Evolutionary conservation across 2,797 vertebrate species (phyloP).

Genomic region (Rhinophrynus dorsalis): DNA sequence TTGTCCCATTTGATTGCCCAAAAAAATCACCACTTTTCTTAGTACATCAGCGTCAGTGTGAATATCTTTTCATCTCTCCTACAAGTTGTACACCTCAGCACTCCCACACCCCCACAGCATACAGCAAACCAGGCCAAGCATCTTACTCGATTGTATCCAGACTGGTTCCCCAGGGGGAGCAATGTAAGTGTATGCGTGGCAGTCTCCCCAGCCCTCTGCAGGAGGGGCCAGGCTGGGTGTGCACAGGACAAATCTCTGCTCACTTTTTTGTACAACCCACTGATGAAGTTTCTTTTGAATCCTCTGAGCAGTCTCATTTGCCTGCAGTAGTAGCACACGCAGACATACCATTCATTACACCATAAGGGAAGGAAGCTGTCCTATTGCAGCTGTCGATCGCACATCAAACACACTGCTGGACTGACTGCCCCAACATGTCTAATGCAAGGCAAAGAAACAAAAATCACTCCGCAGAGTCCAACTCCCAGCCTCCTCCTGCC

Average conservation of each 20-base stretch:
- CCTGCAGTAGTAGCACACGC: background rate
- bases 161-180: background rate
- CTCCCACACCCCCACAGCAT: background rate
- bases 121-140: background rate
- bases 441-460: conserved; percentile 33
- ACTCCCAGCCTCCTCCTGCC: background rate
- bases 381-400: background rate
- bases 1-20: too few relatives aligned
- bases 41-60: too few relatives aligned
- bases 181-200: conserved; percentile 36
- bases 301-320: background rate
- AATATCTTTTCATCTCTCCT: too few relatives aligned
- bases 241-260: background rate
- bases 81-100: conserved; percentile 20
- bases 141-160: background rate
- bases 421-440: conserved; percentile 1
- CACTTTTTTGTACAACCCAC: conserved; percentile 1
- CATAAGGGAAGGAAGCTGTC: background rate
- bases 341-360: conserved; percentile 3
- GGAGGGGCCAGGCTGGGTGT: conserved; percentile 36
- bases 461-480: background rate
- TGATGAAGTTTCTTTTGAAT: background rate
- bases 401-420: background rate
- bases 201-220: conserved; percentile 17
- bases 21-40: too few relatives aligned